phyloP scores from a whole-genome alignment of 1,140 invertebrate species.

The Drosophila nebulosa region DNA sequence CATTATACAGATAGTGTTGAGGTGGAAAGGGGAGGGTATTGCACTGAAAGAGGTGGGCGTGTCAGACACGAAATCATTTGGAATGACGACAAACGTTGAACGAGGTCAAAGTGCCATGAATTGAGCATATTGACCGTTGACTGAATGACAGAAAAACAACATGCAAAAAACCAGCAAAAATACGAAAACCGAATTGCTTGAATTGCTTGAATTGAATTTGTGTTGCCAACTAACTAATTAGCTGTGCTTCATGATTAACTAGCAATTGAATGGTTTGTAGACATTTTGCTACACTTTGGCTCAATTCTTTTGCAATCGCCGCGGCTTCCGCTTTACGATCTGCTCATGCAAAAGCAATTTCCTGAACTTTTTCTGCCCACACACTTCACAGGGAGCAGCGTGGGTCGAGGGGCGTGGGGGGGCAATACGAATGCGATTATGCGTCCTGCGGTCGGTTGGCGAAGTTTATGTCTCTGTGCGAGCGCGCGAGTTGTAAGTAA shows the following conservation, averaged over 20 bases:
- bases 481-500: conserved; percentile 67
- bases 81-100: conserved; percentile 54
- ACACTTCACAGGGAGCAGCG: background rate
- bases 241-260: background rate
- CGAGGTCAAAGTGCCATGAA: conserved; percentile 58
- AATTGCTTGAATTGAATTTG: background rate
- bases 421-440: conserved; percentile 71
- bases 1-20: conserved; percentile 54
- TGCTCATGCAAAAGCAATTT: conserved; percentile 76
- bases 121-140: conserved; percentile 59
- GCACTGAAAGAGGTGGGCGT: background rate
- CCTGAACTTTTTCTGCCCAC: conserved; percentile 64
- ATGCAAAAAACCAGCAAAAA: conserved; percentile 24
- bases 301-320: conserved; percentile 64
- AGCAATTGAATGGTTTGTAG: conserved; percentile 3
- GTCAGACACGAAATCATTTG: conserved; percentile 56
- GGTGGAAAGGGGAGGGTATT: background rate
- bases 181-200: background rate
- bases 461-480: conserved; percentile 24
- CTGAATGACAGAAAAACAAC: conserved; percentile 49
- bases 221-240: background rate
- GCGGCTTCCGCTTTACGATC: conserved; percentile 61
- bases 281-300: conserved; percentile 23
- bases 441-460: conserved; percentile 25
- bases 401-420: too few species aligned